These are phyloP conservation scores for Lathamus discolor DNA, from an alignment of 2,113 vertebrate genomes.

Conservation along the genomic window DNA sequence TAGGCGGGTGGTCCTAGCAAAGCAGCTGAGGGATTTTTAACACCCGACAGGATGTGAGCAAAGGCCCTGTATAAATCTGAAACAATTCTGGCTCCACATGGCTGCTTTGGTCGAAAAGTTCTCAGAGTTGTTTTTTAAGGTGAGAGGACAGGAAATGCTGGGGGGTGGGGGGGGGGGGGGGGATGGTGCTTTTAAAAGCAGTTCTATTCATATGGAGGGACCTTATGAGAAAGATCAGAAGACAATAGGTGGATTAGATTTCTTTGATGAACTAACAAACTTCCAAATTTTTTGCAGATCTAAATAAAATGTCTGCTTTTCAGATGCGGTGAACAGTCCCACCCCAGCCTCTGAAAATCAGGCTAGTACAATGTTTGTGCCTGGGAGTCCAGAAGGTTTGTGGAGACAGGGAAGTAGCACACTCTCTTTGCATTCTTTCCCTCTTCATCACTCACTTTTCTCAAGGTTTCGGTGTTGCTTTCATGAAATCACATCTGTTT, in stretches of 20 bases:
- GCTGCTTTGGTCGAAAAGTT: conserved; percentile 66
- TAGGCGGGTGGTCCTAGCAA: conserved; percentile 88
- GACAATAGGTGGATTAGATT: conserved; percentile 22
- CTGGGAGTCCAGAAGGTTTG: neutral
- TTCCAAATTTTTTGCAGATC: neutral
- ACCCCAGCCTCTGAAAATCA: neutral
- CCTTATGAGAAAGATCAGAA: conserved; percentile 39
- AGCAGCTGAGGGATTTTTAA: conserved; percentile 78
- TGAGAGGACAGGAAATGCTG: conserved; percentile 74
- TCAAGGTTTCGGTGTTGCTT: neutral
- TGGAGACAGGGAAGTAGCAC: neutral
- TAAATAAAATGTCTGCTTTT: neutral
- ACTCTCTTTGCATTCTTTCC: neutral
- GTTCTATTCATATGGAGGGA: conserved; percentile 17
- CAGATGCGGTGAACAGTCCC: neutral
- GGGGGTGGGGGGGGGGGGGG: neutral
- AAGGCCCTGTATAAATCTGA: conserved; percentile 70
- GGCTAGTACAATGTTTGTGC: neutral
- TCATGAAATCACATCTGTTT: neutral
- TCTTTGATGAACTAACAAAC: conserved; percentile 14
- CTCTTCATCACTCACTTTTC: neutral
- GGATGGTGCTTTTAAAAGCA: conserved; percentile 17
- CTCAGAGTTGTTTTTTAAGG: conserved; percentile 71
- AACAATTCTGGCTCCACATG: conserved; percentile 66
- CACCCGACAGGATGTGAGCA: conserved; percentile 77